A percentile compares a stretch with the other conserved stretches of the same genome.
Evolutionary conservation across 2,888 invertebrate genomes (phyloP).

Genomic region (Melanostoma scalare): DNA sequence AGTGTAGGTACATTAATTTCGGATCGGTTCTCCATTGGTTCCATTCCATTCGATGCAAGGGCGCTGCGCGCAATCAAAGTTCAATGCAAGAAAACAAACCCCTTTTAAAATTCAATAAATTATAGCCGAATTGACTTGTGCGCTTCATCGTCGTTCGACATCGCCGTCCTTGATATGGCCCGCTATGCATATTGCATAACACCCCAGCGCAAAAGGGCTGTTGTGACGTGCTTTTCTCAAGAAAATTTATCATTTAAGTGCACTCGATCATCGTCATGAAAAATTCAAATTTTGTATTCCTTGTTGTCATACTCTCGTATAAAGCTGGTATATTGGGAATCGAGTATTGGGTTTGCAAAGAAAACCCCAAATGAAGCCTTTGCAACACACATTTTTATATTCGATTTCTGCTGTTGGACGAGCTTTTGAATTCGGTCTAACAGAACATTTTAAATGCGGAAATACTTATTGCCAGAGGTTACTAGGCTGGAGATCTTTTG

Average conservation of each 20-base stretch:
- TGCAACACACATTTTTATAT: slow-evolving; percentile 32
- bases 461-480: no score
- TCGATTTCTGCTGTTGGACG: background rate
- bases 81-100: slow-evolving; percentile 68
- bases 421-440: no score
- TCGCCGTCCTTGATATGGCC: slow-evolving; percentile 14
- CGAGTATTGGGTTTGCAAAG: background rate
- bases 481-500: no score
- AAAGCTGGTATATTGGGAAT: no score
- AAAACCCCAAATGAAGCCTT: no score
- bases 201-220: slow-evolving; percentile 26
- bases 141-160: background rate
- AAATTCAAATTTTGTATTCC: slow-evolving; percentile 42
- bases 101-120: slow-evolving; percentile 72
- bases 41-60: background rate
- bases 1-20: slow-evolving; percentile 52
- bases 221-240: slow-evolving; percentile 28
- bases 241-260: slow-evolving; percentile 67
- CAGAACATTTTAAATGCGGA: no score
- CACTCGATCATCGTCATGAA: slow-evolving; percentile 70
- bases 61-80: slow-evolving; percentile 58
- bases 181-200: slow-evolving; percentile 47
- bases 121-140: slow-evolving; percentile 67
- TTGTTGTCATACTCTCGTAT: background rate
- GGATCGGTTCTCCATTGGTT: slow-evolving; percentile 15